These are phyloP conservation scores for Hirtodrosophila duncani DNA, from an alignment of 2,888 invertebrate species.

Conservation along the genomic window DNA sequence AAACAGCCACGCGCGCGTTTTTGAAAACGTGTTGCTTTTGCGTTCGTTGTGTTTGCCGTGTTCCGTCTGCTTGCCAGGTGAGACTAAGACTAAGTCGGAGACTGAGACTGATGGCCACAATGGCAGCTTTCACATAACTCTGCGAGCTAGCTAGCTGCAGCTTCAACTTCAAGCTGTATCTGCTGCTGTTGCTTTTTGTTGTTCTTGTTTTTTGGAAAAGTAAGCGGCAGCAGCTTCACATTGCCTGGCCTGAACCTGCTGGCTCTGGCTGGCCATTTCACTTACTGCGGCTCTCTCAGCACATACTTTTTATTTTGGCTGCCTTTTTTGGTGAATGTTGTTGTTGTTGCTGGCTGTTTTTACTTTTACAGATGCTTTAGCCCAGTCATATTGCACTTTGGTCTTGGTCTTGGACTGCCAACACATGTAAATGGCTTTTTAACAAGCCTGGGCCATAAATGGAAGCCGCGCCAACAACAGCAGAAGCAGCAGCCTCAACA, in stretches of 20 bases:
- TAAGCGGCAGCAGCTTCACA: constrained; percentile 59
- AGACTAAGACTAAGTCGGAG: constrained; percentile 40
- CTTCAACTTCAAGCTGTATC: constrained; percentile 26
- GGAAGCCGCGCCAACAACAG: constrained; percentile 36
- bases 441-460: constrained; percentile 64
- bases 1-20: no score
- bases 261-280: constrained; percentile 44
- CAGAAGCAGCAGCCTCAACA: no score
- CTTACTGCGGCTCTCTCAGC: constrained; percentile 40
- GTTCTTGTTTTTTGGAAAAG: constrained; percentile 40
- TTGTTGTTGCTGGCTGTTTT: constrained; percentile 55
- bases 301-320: constrained; percentile 38
- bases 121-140: constrained; percentile 64
- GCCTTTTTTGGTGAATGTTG: constrained; percentile 59
- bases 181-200: constrained; percentile 31
- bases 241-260: constrained; percentile 10
- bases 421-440: constrained; percentile 65
- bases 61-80: constrained; percentile 13
- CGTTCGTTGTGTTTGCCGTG: no score
- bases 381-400: constrained; percentile 45
- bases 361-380: constrained; percentile 59
- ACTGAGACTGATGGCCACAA: constrained; percentile 35
- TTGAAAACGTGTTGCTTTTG: no score
- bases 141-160: not conserved
- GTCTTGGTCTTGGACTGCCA: constrained; percentile 11